Percentiles rank a stretch among this genome's conserved stretches.
These are phyloP conservation scores for Vanessa cardui DNA, from an alignment of 2,888 invertebrate species.

Conservation along the genomic window DNA sequence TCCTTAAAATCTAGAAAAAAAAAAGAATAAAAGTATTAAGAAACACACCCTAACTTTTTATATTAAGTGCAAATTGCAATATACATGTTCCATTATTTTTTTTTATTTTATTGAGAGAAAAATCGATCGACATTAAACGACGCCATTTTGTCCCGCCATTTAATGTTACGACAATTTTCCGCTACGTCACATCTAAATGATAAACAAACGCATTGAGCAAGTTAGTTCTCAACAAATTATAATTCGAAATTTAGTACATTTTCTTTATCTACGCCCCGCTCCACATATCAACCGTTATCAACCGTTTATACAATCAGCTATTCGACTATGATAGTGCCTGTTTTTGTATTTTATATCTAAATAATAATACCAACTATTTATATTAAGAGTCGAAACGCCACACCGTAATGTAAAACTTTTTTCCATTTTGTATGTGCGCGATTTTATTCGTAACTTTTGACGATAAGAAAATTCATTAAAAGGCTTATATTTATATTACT, in stretches of 20 bases:
- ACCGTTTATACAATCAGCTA: not conserved
- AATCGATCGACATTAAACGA: conserved; percentile 38
- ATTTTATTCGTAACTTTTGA: not conserved
- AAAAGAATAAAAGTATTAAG: conserved; percentile 47
- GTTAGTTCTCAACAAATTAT: conserved; percentile 18
- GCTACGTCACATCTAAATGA: conserved; percentile 9
- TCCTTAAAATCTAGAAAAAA: conserved; percentile 70
- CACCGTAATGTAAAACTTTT: not conserved
- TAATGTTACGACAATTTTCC: conserved; percentile 7
- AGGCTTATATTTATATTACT: too few species aligned
- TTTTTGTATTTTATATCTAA: conserved; percentile 17
- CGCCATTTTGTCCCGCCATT: not conserved
- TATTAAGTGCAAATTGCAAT: conserved; percentile 57
- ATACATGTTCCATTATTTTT: conserved; percentile 53
- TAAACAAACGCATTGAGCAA: conserved; percentile 31
- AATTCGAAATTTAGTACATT: not conserved
- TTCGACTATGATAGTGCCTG: conserved; percentile 11
- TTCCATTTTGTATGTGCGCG: not conserved
- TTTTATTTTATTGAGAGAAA: conserved; percentile 35
- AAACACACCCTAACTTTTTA: conserved; percentile 57
- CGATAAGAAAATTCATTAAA: too few species aligned
- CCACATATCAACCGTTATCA: too few species aligned
- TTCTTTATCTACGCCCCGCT: not conserved
- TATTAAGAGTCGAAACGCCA: conserved; percentile 10
- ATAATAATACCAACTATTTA: conserved; percentile 7